Conservation (phyloP, 2,888 invertebrate genomes). For the Dryadula phaetusa region DNA sequence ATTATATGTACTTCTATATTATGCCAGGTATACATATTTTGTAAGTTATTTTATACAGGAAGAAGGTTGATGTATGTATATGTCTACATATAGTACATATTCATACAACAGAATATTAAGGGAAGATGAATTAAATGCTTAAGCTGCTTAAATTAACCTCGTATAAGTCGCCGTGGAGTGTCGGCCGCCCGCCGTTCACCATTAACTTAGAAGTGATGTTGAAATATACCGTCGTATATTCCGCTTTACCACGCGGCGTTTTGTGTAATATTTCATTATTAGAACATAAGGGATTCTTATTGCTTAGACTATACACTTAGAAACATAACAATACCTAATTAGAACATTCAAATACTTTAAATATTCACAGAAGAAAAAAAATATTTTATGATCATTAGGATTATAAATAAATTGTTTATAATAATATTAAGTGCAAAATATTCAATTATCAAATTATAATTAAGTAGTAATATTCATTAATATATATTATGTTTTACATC, state of each 20-base stretch:
- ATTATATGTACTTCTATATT: not conserved
- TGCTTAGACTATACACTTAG: too few relatives aligned
- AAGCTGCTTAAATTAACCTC: conserved; percentile 32
- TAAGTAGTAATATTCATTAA: too few relatives aligned
- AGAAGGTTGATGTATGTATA: too few relatives aligned
- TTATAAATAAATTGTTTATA: too few relatives aligned
- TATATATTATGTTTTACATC: not conserved
- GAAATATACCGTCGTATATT: conserved; percentile 23
- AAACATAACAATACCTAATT: too few relatives aligned
- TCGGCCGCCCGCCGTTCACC: conserved; percentile 16
- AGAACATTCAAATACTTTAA: not conserved
- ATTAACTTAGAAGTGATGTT: conserved; percentile 26
- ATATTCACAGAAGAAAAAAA: not conserved
- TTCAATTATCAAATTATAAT: too few relatives aligned
- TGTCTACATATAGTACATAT: not conserved
- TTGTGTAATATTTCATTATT: not conserved
- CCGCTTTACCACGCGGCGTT: not conserved
- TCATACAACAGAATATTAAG: not conserved
- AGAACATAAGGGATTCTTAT: too few relatives aligned
- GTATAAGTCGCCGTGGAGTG: conserved; percentile 19
- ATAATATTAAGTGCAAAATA: too few relatives aligned
- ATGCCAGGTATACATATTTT: not conserved
- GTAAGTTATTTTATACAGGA: not conserved
- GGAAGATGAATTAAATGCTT: conserved; percentile 26
- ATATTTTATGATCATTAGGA: too few relatives aligned